Base-by-base conservation (phyloP, 2,113 vertebrate genomes). In the Hemibagrus wyckioides region DNA sequence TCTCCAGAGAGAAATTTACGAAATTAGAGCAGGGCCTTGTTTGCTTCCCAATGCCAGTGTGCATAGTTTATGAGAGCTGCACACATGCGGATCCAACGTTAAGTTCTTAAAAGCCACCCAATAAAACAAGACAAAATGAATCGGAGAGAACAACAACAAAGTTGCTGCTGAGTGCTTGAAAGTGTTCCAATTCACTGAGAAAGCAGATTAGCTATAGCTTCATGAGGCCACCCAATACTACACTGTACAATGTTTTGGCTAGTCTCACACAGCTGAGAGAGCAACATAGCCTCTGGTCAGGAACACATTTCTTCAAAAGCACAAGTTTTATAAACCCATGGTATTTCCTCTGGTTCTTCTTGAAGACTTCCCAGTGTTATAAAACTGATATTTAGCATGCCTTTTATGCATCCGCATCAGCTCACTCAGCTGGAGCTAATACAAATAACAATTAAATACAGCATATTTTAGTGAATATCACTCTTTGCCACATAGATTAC, bases 1-100 rank as follows among this genome's bases (percentile, higher is more conserved):
- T 89, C 71, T 23, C 79, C 88, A 86, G 36, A 88, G 36, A 88
- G 83, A 89, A 82, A 85, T 86, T 85, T 76, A 52, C 33, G 84
- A 84, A 14, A 82, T 67, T 73, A 84, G 65, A 71, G 83, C 83
- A 25, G 67, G 75, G 39, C n/a, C 33, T 67, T 90, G 36, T 85
- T 90, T 89, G 67, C 63, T 85, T 81, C 33, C 65, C 63, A 39
- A 36, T 77, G 82, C 73, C 83, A 89, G 71, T 19, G 41, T 30
- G 23, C 83, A 57, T 13, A 25, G 73, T 83, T 86, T 83, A 61
- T 9, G 83, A 21, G 54, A 61, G 41, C n/a, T 11, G 17, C 61
- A 83, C 56, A 87, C 73, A 67, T 81, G 76, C 83, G 11, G 73
- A 75, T 39, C 36, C n/a, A 77, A 67, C 82, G 81, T 81, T 33